Evolutionary conservation across 1,140 invertebrate genomes (phyloP).

Genomic region (Phymastichus coffea): DNA sequence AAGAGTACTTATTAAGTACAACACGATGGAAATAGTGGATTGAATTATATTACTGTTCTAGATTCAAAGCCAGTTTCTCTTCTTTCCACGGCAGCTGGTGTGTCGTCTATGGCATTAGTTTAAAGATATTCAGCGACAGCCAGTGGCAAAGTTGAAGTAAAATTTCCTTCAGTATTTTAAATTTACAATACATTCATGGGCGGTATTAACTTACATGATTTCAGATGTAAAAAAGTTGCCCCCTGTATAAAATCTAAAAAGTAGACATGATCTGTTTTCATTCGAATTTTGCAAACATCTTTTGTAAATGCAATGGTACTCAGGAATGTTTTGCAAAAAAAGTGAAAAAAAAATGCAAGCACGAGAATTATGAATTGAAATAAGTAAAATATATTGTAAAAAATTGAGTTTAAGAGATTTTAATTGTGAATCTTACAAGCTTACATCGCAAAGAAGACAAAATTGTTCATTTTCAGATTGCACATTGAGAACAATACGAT

Average conservation of each 20-base stretch:
- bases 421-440: no score
- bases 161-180: no score
- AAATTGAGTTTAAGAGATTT: no score
- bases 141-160: slow-evolving; percentile 17
- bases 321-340: no score
- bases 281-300: background rate
- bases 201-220: no score
- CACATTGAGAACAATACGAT: no score
- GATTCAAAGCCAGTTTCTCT: slow-evolving; percentile 30
- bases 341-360: no score
- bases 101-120: slow-evolving; percentile 6
- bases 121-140: slow-evolving; percentile 9
- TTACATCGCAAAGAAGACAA: no score
- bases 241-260: slow-evolving; percentile 29
- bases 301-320: no score
- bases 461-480: no score
- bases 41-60: slow-evolving; percentile 31
- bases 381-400: no score
- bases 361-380: no score
- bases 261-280: slow-evolving; percentile 24
- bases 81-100: slow-evolving; percentile 24
- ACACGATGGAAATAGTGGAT: slow-evolving; percentile 28
- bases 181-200: background rate
- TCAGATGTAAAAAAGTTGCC: slow-evolving; percentile 26
- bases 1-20: slow-evolving; percentile 23